These are phyloP conservation scores for Sebastes diploproa DNA, from an alignment of 2,797 vertebrate genomes.

Conservation along the genomic window DNA sequence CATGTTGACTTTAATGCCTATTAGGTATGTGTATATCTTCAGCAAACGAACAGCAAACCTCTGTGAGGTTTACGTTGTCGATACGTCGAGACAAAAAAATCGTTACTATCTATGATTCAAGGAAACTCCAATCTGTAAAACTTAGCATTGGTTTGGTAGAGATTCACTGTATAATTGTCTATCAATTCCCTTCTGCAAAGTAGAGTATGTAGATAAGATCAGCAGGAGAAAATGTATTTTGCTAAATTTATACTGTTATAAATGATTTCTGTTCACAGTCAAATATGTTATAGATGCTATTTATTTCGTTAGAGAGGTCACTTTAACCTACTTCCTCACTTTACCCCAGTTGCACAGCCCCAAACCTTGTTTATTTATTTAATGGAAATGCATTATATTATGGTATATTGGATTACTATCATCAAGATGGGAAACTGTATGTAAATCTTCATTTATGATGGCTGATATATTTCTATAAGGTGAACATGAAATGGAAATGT, in stretches of 20 bases:
- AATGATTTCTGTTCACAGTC: slow-evolving; percentile 73
- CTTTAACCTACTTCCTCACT: slow-evolving; percentile 65
- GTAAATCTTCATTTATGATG: slow-evolving; percentile 67
- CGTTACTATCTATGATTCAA: slow-evolving; percentile 69
- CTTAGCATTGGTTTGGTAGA: slow-evolving; percentile 80
- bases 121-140: slow-evolving; percentile 77
- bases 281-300: slow-evolving; percentile 76
- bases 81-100: slow-evolving; percentile 44
- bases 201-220: slow-evolving; percentile 86
- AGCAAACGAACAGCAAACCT: slow-evolving; percentile 75
- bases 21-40: slow-evolving; percentile 43
- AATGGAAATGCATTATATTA: slow-evolving; percentile 67
- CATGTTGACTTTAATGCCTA: slow-evolving; percentile 55
- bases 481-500: slow-evolving; percentile 59
- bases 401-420: slow-evolving; percentile 66
- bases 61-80: slow-evolving; percentile 79
- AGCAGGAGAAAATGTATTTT: slow-evolving; percentile 84
- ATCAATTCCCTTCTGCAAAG: slow-evolving; percentile 80
- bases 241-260: slow-evolving; percentile 85
- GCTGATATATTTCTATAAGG: slow-evolving; percentile 69
- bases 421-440: slow-evolving; percentile 57
- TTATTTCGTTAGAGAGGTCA: slow-evolving; percentile 76
- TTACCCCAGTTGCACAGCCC: slow-evolving; percentile 54
- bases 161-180: slow-evolving; percentile 82
- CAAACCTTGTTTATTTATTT: slow-evolving; percentile 67